phyloP scores from a whole-genome alignment of 2,888 invertebrate genomes.

The Drosophila ustulata region DNA sequence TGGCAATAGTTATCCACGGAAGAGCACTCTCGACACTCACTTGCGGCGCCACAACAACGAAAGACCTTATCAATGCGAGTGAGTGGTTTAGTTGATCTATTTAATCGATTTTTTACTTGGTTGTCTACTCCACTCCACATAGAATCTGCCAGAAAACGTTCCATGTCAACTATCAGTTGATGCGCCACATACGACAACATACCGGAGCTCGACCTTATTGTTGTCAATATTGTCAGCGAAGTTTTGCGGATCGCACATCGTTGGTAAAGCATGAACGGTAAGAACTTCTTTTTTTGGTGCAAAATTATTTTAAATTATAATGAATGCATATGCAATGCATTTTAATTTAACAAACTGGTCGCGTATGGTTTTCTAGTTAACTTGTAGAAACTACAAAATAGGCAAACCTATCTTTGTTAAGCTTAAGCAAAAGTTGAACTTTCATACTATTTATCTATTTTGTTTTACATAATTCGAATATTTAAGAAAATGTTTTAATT shows the following conservation, averaged over 20 bases:
- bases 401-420: no score
- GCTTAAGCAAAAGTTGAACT: no score
- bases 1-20: slow-evolving; percentile 83
- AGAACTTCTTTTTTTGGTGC: not conserved
- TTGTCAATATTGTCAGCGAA: slow-evolving; percentile 83
- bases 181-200: slow-evolving; percentile 84
- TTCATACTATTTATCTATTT: no score
- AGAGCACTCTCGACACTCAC: slow-evolving; percentile 83
- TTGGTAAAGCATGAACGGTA: slow-evolving; percentile 84
- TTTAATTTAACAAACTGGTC: no score
- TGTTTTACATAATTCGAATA: no score
- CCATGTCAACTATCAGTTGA: slow-evolving; percentile 84
- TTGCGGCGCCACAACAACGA: slow-evolving; percentile 84
- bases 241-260: slow-evolving; percentile 84
- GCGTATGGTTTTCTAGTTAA: no score
- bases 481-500: no score
- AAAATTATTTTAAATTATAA: no score
- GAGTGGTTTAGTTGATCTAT: slow-evolving; percentile 34
- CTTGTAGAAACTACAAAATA: no score
- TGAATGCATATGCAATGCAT: no score
- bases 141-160: slow-evolving; percentile 84
- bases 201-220: slow-evolving; percentile 83
- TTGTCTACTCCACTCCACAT: not conserved
- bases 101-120: not conserved
- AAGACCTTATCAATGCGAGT: slow-evolving; percentile 84